A percentile compares a stretch with the other conserved stretches of the same genome.
phyloP scores from a whole-genome alignment of 2,888 invertebrate genomes.

The Lasioglossum oenotherae region DNA sequence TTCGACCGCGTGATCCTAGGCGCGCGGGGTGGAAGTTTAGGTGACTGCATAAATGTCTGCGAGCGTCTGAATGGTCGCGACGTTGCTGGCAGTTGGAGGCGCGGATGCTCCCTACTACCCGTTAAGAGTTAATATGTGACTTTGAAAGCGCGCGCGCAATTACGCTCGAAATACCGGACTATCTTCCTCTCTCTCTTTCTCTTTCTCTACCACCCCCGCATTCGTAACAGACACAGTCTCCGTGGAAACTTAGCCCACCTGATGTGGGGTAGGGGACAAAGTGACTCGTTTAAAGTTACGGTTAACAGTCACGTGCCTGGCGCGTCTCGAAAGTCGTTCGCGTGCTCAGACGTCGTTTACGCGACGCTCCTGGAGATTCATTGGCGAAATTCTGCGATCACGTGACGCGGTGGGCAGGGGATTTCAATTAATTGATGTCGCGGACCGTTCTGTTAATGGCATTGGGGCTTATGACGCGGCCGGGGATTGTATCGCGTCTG shows the following conservation, averaged over 20 bases:
- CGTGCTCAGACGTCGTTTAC: slow-evolving; percentile 55
- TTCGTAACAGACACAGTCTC: slow-evolving; percentile 41
- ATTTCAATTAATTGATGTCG: slow-evolving; percentile 47
- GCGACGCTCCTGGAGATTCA: slow-evolving; percentile 36
- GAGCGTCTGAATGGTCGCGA: slow-evolving; percentile 14
- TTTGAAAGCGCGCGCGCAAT: slow-evolving; percentile 63
- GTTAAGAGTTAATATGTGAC: slow-evolving; percentile 59
- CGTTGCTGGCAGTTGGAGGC: neutral
- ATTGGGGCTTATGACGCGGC: neutral
- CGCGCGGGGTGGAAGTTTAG: slow-evolving; percentile 26
- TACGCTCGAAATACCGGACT: slow-evolving; percentile 65
- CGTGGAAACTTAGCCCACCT: slow-evolving; percentile 60
- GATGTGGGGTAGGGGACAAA: slow-evolving; percentile 51
- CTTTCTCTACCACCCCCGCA: slow-evolving; percentile 4
- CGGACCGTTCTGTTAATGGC: slow-evolving; percentile 34
- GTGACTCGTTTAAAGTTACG: slow-evolving; percentile 74
- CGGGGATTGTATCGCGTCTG: neutral
- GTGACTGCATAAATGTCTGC: slow-evolving; percentile 9
- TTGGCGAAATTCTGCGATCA: slow-evolving; percentile 41
- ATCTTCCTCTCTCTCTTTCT: neutral
- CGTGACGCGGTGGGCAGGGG: neutral
- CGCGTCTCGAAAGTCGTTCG: slow-evolving; percentile 63
- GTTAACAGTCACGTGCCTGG: slow-evolving; percentile 68
- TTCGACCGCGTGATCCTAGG: neutral
- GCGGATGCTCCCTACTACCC: slow-evolving; percentile 6